A percentile compares a stretch with the other conserved stretches of the same genome.
phyloP scores from a whole-genome alignment of 2,888 invertebrate species.

The Didymodactylos carnosus region DNA sequence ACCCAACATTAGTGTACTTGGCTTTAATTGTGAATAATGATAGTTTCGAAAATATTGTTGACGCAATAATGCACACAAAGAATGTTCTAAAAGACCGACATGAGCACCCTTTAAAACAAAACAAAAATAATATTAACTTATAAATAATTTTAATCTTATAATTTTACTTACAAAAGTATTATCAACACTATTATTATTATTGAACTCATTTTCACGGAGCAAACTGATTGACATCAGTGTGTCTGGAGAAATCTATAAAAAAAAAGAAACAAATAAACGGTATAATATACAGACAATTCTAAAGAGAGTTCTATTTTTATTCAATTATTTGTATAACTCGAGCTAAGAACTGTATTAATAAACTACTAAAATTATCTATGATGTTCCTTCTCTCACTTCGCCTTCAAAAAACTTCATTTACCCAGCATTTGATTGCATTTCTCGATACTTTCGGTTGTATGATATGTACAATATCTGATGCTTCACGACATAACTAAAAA shows the following conservation, averaged over 20 bases:
- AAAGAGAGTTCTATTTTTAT: too few species aligned
- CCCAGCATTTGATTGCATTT: background rate
- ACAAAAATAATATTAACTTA: background rate
- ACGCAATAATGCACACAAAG: background rate
- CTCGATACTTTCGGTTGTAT: background rate
- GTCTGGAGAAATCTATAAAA: background rate
- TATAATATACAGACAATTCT: too few species aligned
- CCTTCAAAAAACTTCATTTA: background rate
- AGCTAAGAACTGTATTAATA: too few species aligned
- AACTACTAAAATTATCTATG: too few species aligned
- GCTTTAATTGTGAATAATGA: background rate
- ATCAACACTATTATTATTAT: background rate
- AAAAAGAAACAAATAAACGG: too few species aligned
- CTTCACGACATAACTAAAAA: background rate
- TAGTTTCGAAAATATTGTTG: background rate
- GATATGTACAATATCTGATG: background rate
- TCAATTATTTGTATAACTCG: too few species aligned
- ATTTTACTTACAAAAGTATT: background rate
- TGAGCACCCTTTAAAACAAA: background rate
- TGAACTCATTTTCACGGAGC: background rate
- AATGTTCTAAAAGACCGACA: background rate
- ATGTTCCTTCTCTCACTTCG: too few species aligned
- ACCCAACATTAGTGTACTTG: background rate
- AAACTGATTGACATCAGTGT: background rate
- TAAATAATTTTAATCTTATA: background rate